Evolutionary conservation across 2,888 invertebrate species (phyloP), one percentile per base, ranked within the genome.

Genomic region (Ophonus ardosiacus): DNA sequence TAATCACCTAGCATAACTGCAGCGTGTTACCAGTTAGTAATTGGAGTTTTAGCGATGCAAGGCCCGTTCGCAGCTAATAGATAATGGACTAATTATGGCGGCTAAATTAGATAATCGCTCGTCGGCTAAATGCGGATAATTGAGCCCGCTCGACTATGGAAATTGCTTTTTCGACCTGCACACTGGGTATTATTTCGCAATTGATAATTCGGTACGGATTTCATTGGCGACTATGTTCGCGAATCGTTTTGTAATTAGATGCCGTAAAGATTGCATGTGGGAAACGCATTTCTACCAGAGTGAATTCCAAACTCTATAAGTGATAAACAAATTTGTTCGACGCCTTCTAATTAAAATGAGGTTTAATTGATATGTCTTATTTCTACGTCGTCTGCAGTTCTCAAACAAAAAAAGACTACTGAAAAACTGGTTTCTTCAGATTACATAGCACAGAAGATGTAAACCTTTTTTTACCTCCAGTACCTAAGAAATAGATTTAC

Each of bases 31-130:
- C 81, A 68, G 82, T 51, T 82, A 71, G 71, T 81, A 71, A 82
- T 82, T 51, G 57, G 71, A 82, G 82, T 82, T 82, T 82, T 82
- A 82, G 82, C 82, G 82, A 82, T 71, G 82, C 82, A 57, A 71
- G 68, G 31, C 56, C 71, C 63, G 83, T 83, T 83, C 63, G 24
- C 83, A 83, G 83, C 79, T 84, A 84, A 84, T 84, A 84, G 84
- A 84, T 84, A 84, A 84, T 84, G 79, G 84, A 84, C 84, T 84
- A 84, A 84, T 84, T 84, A 84, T 79, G 65, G 78, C 61, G 57
- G 79, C 65, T 84, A 84, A 84, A 84, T 84, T 84, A 84, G 78
- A 84, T 84, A 84, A 84, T 84, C 84, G 84, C 18, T 65, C 76
- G 83, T 17, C 43, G 57, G 56, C 82, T 68, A 82, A 82, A 82